These are phyloP conservation scores for Panthera leo DNA, from an alignment of 2,113 vertebrate species.

Conservation along the genomic window DNA sequence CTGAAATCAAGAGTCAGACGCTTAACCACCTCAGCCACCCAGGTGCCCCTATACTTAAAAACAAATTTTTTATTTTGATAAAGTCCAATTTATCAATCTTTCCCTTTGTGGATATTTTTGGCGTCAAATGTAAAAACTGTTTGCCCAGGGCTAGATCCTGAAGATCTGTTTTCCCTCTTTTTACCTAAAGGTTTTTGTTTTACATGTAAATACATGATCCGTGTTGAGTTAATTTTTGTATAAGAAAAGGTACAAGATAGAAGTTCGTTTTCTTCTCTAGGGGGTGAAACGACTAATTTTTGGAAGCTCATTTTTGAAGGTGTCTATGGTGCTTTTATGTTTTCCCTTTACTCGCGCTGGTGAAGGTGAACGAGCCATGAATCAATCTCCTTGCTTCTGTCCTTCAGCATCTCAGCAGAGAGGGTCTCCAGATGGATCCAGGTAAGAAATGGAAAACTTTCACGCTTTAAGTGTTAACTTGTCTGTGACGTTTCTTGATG, in stretches of 20 bases:
- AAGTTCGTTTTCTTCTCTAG: background rate
- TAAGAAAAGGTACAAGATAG: background rate
- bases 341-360: background rate
- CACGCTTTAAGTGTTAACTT: background rate
- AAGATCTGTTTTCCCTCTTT: background rate
- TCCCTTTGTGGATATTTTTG: background rate
- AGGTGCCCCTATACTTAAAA: too few relatives aligned
- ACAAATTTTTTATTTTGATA: background rate
- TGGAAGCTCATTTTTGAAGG: background rate
- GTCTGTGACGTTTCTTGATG: background rate
- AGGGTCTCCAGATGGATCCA: background rate
- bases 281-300: background rate
- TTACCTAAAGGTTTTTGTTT: background rate
- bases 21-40: too few relatives aligned
- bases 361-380: background rate
- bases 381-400: background rate
- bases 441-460: background rate
- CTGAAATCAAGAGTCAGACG: too few relatives aligned
- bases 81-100: background rate
- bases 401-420: accelerated
- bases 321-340: background rate
- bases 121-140: background rate
- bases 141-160: background rate
- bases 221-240: background rate
- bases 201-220: background rate